A percentile compares a stretch with the other conserved stretches of the same genome.
phyloP scores from a whole-genome alignment of 2,797 vertebrate species.

The Lepilemur septentrionalis region DNA sequence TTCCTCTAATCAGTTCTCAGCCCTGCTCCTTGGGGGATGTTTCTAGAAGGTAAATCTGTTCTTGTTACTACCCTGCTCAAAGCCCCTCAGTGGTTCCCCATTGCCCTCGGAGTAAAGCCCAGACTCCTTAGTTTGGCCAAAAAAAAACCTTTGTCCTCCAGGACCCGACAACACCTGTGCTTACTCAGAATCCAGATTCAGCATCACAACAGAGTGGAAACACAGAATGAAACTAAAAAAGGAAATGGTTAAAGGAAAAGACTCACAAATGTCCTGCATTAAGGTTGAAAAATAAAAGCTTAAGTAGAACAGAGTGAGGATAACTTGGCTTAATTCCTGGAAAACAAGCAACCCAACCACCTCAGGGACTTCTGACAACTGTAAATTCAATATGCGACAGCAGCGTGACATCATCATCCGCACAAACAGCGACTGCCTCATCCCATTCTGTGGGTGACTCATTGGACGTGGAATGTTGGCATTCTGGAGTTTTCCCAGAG shows the following conservation, averaged over 20 bases:
- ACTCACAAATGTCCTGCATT: background rate
- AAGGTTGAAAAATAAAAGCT: background rate
- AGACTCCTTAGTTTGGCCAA: background rate
- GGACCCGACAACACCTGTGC: background rate
- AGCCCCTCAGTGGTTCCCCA: background rate
- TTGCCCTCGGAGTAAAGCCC: background rate
- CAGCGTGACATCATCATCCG: background rate
- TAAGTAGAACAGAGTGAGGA: background rate
- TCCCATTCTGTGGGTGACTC: background rate
- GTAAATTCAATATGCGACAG: background rate
- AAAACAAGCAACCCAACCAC: background rate
- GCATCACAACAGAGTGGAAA: background rate
- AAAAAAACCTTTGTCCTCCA: too few species aligned
- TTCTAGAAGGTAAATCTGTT: background rate
- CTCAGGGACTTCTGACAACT: background rate
- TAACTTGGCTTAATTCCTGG: slow-evolving; percentile 1
- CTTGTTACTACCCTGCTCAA: background rate
- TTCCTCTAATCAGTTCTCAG: background rate
- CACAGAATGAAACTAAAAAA: background rate
- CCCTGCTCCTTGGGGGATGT: background rate
- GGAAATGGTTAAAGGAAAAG: background rate
- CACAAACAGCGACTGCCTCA: background rate
- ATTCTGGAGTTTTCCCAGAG: background rate
- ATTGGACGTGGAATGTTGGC: background rate
- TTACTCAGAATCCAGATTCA: background rate